These are phyloP conservation scores for Mormyrus lacerda DNA, from an alignment of 2,113 vertebrate species.

Conservation along the genomic window DNA sequence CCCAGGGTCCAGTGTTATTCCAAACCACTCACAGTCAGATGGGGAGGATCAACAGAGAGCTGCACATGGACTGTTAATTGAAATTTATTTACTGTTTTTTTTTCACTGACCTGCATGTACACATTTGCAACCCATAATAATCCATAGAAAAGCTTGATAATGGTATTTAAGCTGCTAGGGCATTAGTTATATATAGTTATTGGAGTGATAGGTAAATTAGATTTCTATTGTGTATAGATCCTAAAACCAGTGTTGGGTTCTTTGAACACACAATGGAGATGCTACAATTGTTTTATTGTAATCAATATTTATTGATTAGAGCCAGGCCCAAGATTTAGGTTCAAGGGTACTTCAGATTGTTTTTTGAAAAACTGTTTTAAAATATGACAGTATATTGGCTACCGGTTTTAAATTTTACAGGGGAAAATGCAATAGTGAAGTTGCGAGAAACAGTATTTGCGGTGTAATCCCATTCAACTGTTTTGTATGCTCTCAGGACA, in stretches of 20 bases:
- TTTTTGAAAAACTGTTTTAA: not conserved
- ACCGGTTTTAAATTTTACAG: not conserved
- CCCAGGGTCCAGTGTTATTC: conserved; percentile 22
- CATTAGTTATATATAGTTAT: not conserved
- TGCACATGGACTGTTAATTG: not conserved
- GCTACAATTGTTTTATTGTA: not conserved
- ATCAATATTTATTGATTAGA: conserved; percentile 3
- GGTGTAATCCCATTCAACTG: not conserved
- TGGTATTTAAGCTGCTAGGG: not conserved
- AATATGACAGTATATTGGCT: not conserved
- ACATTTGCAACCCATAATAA: not conserved
- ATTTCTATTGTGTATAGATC: not conserved
- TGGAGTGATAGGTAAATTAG: not conserved
- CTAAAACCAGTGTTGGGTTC: not conserved
- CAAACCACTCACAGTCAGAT: conserved; percentile 15
- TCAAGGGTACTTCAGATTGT: not conserved
- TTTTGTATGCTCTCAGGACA: not conserved
- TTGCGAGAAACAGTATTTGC: not conserved
- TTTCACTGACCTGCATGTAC: not conserved
- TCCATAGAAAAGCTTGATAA: not conserved
- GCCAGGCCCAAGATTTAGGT: not conserved
- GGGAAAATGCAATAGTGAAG: not conserved
- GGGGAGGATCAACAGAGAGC: not conserved
- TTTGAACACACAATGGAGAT: not conserved
- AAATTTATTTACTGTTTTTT: not conserved